Base-by-base conservation (phyloP, 2,888 invertebrate species). In the Cryptocephalus moraei region DNA sequence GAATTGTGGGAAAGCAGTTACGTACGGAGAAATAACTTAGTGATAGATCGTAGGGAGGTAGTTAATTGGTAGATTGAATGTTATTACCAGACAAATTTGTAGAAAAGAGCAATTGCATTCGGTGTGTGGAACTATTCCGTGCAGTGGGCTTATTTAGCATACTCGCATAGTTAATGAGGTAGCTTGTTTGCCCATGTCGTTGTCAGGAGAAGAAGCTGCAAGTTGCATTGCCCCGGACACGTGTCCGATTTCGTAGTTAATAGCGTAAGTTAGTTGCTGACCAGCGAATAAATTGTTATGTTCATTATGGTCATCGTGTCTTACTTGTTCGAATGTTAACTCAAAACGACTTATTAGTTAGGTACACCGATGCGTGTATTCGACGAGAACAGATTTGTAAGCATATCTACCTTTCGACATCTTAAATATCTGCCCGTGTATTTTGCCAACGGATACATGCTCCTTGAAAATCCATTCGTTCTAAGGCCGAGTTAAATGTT, bases 291-390 rank as follows among this genome's bases (percentile, higher is more conserved):
- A 62, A 62, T 62, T 59, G 59, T 57, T 56, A 54, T 56, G 62
- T 62, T 62, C 62, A 62, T 62, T 62, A 62, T 59, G 60, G 60
- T 55, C 59, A 57, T 59, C 60, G 60, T 59, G 58, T 60, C 53
- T 58, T 56, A 59, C 57, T 55, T 54, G 60, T 55, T 59, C 53
- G 57, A 56, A 58, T 57, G 59, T 56, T 56, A 53, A 57, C 52
- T 58, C 54, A 56, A 56, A 56, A 58, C 57, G 56, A 62, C 59
- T 60, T 60, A 62, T 58, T 56, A 60, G 57, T 54, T 12, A 49
- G 51, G 56, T 51, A 51, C n/a, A n/a, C 51, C 53, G 51, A 54
- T 52, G 54, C 54, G 45, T 52, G 52, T 56, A 49, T 47, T 49
- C 51, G 55, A 57, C 55, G 55, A 47, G 49, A 55, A 54, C 54